Conservation (phyloP, 2,888 invertebrate genomes). For the Ctena decussata region DNA sequence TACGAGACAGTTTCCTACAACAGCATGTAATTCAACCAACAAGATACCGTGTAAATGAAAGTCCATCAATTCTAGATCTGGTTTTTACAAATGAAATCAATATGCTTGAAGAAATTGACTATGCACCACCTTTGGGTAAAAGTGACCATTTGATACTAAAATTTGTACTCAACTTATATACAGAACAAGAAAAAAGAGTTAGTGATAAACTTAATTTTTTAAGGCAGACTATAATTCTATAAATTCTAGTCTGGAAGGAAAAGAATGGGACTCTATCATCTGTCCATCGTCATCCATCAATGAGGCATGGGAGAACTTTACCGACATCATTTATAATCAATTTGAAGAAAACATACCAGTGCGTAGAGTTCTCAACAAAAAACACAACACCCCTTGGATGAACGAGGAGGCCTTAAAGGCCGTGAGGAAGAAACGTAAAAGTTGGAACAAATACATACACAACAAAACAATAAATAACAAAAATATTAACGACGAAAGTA, state of each 20-base stretch:
- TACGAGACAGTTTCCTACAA: not conserved
- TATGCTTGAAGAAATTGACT: not conserved
- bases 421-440: not conserved
- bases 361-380: too few relatives aligned
- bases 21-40: slow-evolving; percentile 6
- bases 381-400: not conserved
- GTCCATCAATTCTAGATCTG: not conserved
- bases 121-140: slow-evolving; percentile 21
- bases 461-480: not conserved
- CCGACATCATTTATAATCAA: too few relatives aligned
- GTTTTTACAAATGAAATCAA: slow-evolving; percentile 23
- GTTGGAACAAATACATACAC: not conserved
- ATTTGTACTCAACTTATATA: too few relatives aligned
- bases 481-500: not conserved
- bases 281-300: too few relatives aligned
- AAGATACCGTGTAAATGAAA: not conserved
- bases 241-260: too few relatives aligned
- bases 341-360: too few relatives aligned
- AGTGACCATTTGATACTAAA: slow-evolving; percentile 41
- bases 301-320: too few relatives aligned
- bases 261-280: too few relatives aligned
- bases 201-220: too few relatives aligned
- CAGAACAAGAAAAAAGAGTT: too few relatives aligned
- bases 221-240: too few relatives aligned
- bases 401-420: not conserved